Evolutionary conservation across 1,140 invertebrate species (phyloP), one percentile per base, ranked within the genome.

Genomic region (Phymastichus coffea): DNA sequence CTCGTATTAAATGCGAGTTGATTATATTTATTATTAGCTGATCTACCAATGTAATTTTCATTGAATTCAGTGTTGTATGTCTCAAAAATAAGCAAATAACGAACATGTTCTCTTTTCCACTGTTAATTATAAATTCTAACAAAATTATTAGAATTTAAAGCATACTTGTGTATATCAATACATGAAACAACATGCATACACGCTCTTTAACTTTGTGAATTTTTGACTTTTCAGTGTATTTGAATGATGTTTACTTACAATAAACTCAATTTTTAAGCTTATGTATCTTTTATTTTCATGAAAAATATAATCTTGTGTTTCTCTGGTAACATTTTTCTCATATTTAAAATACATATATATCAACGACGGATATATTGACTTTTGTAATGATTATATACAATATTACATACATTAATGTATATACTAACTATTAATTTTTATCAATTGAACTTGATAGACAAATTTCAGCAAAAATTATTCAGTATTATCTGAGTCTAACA

Each of bases 221-320:
- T 58, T 49, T 57, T 51, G 30, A 57, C 37, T 61, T 53, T 57
- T 57, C 40, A 61, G 20, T 64, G 62, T 52, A 61, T 46, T 49
- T 54, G 22, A 59, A 63, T 26, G 15, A 38, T 59, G 44, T 57
- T 57, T 30, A 51, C 57, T 44, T 63, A 55, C 28, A 61, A 64
- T 61, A 64, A 61, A 64, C 26, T 26, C 8, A 23, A 61, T 57
- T 64, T 61, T 61, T 64, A 26, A 63, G 20, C n/a, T n/a, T n/a
- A n/a, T 47, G 2, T 3, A 17, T 30, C 12, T 14, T 33, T 4
- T 49, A 1, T 49, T 41, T 46, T 44, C 44, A 38, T 52, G 37
- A n/a, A 23, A 52, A 40, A 35, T 23, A 25, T 26, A 40, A 14
- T n/a, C n/a, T n/a, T n/a, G n/a, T n/a, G n/a, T n/a, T n/a, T n/a